Base-by-base conservation (phyloP, 2,113 vertebrate genomes). In the Aptenodytes forsteri region DNA sequence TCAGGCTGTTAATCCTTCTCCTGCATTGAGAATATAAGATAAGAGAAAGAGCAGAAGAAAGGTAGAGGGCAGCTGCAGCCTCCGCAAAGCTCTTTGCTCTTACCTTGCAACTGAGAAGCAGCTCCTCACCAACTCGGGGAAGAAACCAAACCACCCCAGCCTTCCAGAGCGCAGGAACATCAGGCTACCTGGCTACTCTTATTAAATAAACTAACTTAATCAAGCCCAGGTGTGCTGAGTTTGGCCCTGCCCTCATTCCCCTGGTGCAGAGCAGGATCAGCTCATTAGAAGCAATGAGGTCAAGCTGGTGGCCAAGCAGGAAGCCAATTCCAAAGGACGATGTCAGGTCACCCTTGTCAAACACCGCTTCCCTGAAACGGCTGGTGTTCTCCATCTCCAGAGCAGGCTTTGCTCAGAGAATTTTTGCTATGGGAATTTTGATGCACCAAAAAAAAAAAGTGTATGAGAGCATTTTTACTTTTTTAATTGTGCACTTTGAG, bases 171-270 rank as follows among this genome's bases (percentile, higher is more conserved):
- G 25, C 16, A 21, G 44, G 1, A 56, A 16, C 0, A 18, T 0
- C 0, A 10, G 1, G 0, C 8, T 13, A 0, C 0, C 1, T 20
- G 38, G 10, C 13, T 29, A 1, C 23, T 30, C n/a, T 56, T 14
- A 23, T 44, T 62, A 73, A 91, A 59, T 34, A 30, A 59, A 42
- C 10, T 46, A 59, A 14, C 30, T 87, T 66, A 67, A 73, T 62
- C 46, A 55, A 55, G n/a, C 22, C 9, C 70, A 54, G 13, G 40
- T 49, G 56, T 36, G n/a, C 36, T 26, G 16, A 78, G 12, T 32
- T 72, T 47, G 30, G 21, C 32, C 66, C 52, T 83, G 71, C 26
- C 42, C 59, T 67, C 77, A 9, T 54, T 54, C 34, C 34, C 12
- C 16, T 49, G 38, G 26, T 2, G 3, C 34, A 46, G 47, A 72